These are phyloP conservation scores for Ariopsis seemanni DNA, from an alignment of 2,113 vertebrate species.

Conservation along the genomic window DNA sequence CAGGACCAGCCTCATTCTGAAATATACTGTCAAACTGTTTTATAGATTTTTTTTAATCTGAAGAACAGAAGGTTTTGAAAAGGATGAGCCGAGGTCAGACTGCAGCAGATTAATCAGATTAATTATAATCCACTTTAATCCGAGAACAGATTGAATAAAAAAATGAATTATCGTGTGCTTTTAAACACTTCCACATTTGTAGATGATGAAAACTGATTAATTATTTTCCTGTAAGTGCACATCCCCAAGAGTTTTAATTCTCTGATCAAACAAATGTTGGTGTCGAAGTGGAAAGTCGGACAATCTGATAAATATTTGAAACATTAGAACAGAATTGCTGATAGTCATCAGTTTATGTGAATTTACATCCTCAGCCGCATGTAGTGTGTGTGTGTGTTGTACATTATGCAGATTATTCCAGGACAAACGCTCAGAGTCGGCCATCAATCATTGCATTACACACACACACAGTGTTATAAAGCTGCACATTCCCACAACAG, in stretches of 20 bases:
- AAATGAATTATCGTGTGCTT: background rate
- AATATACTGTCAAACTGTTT: background rate
- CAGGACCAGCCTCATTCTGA: background rate
- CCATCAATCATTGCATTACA: background rate
- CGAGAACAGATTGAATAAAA: conserved; percentile 37
- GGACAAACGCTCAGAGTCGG: background rate
- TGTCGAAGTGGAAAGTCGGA: background rate
- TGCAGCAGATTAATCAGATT: conserved; percentile 30
- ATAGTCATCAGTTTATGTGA: background rate
- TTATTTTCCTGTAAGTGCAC: background rate
- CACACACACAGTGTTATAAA: background rate
- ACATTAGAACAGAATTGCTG: background rate
- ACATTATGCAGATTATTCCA: conserved; percentile 6
- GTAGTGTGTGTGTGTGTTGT: background rate
- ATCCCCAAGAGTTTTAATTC: background rate
- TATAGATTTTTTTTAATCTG: background rate
- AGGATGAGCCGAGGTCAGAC: background rate
- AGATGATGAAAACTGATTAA: too few relatives aligned
- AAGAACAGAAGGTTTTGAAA: background rate
- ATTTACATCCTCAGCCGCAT: background rate
- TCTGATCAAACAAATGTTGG: background rate
- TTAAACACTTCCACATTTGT: too few relatives aligned
- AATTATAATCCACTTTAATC: conserved; percentile 37
- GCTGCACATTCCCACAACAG: conserved; percentile 2
- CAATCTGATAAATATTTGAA: background rate